Conservation (phyloP, 2,113 vertebrate genomes). For the Catharus bicknelli region DNA sequence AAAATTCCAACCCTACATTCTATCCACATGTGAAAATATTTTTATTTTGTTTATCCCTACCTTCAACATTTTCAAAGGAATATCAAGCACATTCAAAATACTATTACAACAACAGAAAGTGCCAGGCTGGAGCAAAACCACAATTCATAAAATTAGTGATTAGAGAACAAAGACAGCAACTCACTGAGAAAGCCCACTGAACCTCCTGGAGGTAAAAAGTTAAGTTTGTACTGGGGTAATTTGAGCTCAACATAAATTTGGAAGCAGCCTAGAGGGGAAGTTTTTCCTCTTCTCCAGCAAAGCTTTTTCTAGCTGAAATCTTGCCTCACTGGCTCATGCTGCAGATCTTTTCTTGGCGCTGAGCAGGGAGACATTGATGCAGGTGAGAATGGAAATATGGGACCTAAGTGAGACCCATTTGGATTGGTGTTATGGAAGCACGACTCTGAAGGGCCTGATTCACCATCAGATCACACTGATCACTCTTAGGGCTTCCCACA, state of each 20-base stretch:
- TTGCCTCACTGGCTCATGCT: not conserved
- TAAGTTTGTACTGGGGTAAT: not conserved
- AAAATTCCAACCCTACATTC: not conserved
- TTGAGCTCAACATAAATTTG: slow-evolving; percentile 9
- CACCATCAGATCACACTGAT: not conserved
- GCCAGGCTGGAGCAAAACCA: not conserved
- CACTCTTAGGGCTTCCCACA: not conserved
- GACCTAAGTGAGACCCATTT: not conserved
- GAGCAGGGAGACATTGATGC: slow-evolving; percentile 1
- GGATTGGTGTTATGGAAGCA: not conserved
- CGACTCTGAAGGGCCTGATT: not conserved
- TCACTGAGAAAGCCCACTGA: not conserved
- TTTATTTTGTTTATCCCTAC: not conserved
- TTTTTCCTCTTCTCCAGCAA: not conserved
- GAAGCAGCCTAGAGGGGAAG: slow-evolving; percentile 3
- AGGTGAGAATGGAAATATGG: slow-evolving; percentile 28
- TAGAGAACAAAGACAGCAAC: not conserved
- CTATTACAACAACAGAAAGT: not conserved
- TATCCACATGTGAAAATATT: not conserved
- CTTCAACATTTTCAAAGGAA: not conserved
- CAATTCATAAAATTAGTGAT: not conserved
- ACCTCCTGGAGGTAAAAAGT: not conserved
- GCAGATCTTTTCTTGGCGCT: not conserved
- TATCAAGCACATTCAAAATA: not conserved
- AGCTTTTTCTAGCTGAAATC: slow-evolving; percentile 27